Percentiles rank a stretch among this genome's conserved stretches.
These are phyloP conservation scores for Linurgus olivaceus DNA, from an alignment of 2,797 vertebrate genomes.

Conservation along the genomic window DNA sequence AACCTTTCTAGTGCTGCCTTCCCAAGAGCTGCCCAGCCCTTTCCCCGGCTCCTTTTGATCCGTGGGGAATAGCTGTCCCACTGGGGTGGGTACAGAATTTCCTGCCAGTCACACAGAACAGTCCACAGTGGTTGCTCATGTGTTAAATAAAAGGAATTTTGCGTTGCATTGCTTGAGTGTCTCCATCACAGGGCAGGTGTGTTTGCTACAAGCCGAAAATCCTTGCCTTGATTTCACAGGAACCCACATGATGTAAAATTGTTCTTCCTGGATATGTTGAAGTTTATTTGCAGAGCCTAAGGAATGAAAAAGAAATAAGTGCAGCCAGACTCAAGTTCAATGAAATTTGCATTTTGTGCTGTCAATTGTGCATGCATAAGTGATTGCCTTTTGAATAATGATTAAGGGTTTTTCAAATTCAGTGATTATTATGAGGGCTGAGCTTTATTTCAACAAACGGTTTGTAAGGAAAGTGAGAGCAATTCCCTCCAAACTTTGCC, in stretches of 20 bases:
- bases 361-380: not conserved
- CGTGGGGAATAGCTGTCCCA: not conserved
- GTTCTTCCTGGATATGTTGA: not conserved
- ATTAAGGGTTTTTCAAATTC: not conserved
- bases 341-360: not conserved
- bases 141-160: not conserved
- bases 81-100: not conserved
- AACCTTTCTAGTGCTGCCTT: rapidly evolving
- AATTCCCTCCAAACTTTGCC: not conserved
- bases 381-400: constrained; percentile 1
- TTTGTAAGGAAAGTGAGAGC: not conserved
- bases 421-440: not conserved
- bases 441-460: not conserved
- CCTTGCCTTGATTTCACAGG: not conserved
- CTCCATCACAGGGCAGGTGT: not conserved
- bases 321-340: not conserved
- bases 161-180: not conserved
- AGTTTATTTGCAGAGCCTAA: not conserved
- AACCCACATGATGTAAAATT: rapidly evolving
- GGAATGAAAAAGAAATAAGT: not conserved
- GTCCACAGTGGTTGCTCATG: rapidly evolving
- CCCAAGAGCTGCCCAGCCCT: not conserved
- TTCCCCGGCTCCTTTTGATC: not conserved
- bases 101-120: not conserved
- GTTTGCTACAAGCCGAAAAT: not conserved